These are phyloP conservation scores for Cotesia vestalis DNA, from an alignment of 1,140 invertebrate species.

Conservation along the genomic window DNA sequence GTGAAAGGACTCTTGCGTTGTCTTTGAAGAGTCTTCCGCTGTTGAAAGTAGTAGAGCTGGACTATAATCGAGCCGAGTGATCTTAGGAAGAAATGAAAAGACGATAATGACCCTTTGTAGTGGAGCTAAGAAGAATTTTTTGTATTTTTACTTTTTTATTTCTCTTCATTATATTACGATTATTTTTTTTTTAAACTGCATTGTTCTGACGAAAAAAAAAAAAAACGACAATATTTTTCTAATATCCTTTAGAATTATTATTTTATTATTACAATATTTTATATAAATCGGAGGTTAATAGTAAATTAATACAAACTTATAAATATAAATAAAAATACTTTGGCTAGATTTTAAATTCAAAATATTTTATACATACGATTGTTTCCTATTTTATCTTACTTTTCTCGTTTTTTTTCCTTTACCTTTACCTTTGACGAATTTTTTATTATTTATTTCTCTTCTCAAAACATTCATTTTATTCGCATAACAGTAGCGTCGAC, in stretches of 20 bases:
- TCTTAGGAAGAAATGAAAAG: conserved; percentile 28
- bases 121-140: conserved; percentile 3
- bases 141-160: conserved; percentile 1
- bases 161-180: background rate
- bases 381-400: conserved; percentile 8
- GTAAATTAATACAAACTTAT: too few relatives aligned
- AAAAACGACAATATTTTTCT: too few relatives aligned
- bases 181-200: background rate
- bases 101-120: conserved; percentile 31
- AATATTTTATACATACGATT: background rate
- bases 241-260: too few relatives aligned
- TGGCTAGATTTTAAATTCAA: background rate
- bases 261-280: too few relatives aligned
- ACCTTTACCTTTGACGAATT: background rate
- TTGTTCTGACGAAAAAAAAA: too few relatives aligned
- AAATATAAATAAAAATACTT: too few relatives aligned
- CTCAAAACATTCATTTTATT: conserved; percentile 14
- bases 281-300: too few relatives aligned
- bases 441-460: conserved; percentile 6
- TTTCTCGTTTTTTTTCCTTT: conserved; percentile 1
- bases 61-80: conserved; percentile 27
- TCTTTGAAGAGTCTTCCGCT: conserved; percentile 28
- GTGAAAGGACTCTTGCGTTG: conserved; percentile 33
- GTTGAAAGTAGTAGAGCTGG: conserved; percentile 20
- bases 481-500: background rate